Evolutionary conservation across 2,888 invertebrate species (phyloP).

Genomic region (Heteromyza rotundicornis): DNA sequence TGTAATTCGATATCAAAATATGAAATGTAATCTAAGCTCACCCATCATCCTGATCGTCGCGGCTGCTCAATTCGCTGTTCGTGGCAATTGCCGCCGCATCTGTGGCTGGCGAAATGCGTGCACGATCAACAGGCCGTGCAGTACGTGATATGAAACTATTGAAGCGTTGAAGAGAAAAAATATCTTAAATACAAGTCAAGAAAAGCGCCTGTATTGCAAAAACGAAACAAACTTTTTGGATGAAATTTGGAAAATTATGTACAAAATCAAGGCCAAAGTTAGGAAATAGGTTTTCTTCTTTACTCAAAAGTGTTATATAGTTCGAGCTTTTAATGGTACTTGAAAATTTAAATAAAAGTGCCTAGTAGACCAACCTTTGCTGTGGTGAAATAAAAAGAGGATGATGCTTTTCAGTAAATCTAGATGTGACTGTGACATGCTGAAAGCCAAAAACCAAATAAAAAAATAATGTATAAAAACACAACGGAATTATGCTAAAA

Average conservation of each 20-base stretch:
- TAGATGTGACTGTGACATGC: conserved; percentile 63
- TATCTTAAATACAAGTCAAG: background rate
- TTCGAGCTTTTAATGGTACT: too few species aligned
- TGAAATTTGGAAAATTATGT: too few species aligned
- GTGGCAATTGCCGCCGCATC: conserved; percentile 63
- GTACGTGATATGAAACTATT: conserved; percentile 43
- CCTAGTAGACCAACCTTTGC: conserved; percentile 58
- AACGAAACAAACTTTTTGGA: too few species aligned
- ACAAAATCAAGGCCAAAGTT: background rate
- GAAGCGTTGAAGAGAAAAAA: too few species aligned
- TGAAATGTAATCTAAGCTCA: conserved; percentile 4
- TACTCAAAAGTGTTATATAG: too few species aligned
- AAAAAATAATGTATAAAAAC: conserved; percentile 40
- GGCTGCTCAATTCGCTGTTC: conserved; percentile 58
- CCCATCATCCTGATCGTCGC: conserved; percentile 68
- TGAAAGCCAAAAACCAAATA: conserved; percentile 62
- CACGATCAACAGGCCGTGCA: conserved; percentile 72
- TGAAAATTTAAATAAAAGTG: background rate
- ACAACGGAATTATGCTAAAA: conserved; percentile 25
- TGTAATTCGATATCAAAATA: background rate
- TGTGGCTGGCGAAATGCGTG: conserved; percentile 67
- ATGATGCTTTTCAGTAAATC: conserved; percentile 61
- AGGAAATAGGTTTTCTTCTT: background rate
- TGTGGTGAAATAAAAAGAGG: conserved; percentile 53
- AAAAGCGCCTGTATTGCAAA: background rate